These are phyloP conservation scores for Desoria tigrina DNA, from an alignment of 2,888 invertebrate species.

Conservation along the genomic window DNA sequence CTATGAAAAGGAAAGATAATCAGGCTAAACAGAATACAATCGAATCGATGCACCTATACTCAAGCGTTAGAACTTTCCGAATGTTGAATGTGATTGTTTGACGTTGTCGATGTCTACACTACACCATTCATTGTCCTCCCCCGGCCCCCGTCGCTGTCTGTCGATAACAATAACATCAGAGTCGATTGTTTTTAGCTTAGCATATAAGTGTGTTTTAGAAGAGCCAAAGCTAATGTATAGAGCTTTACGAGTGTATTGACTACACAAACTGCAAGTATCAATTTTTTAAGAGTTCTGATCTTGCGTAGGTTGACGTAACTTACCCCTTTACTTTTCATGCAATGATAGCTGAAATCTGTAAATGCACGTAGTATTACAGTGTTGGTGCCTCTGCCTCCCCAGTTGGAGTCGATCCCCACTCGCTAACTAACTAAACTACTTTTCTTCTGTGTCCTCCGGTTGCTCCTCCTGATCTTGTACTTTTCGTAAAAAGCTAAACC, in stretches of 20 bases:
- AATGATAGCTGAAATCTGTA: slow-evolving; percentile 3
- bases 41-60: too few relatives aligned
- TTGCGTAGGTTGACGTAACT: slow-evolving; percentile 11
- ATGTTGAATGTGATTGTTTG: too few relatives aligned
- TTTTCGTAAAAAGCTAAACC: too few relatives aligned
- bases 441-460: too few relatives aligned
- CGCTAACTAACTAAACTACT: too few relatives aligned
- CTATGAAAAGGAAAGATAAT: too few relatives aligned
- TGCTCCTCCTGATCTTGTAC: too few relatives aligned
- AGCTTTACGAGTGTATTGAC: too few relatives aligned
- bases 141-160: slow-evolving; percentile 2
- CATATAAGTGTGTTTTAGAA: neutral
- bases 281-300: slow-evolving; percentile 8
- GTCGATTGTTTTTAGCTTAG: neutral
- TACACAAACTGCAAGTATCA: neutral
- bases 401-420: slow-evolving; percentile 5
- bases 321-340: slow-evolving; percentile 2
- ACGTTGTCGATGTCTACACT: too few relatives aligned
- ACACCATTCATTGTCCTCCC: neutral
- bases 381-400: slow-evolving; percentile 2
- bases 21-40: too few relatives aligned
- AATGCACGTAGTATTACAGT: neutral
- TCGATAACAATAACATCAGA: neutral
- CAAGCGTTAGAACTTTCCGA: too few relatives aligned
- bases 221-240: neutral